Base-by-base conservation (phyloP, 2,888 invertebrate genomes). In the Coelinius sp. region DNA sequence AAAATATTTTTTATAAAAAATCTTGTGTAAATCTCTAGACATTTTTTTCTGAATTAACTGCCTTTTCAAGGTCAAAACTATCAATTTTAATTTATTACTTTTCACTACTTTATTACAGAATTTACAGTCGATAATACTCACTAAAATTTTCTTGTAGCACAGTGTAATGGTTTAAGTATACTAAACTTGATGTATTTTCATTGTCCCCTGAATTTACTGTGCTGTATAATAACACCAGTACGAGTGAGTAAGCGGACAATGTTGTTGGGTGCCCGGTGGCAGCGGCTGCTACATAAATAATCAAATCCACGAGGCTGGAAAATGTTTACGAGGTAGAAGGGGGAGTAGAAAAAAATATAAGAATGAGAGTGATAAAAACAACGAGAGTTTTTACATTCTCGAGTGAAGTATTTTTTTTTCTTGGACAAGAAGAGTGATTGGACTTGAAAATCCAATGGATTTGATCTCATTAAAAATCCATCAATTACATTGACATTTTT, bases 251-350 rank as follows among this genome's bases (percentile, higher is more conserved):
- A 44, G 63, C 68, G 63, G 72, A 59, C 56, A 31, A 31, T 31
- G 31, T 31, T 31, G 31, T 31, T 31, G 31, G 31, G 31, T 49
- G n/a, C 65, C 46, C 59, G 59, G 68, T 46, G 41, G 17, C 72
- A 17, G 38, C n/a, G 35, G 25, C 46, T 73, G 68, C 67, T 76
- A 73, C 74, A 75, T 76, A 63, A 76, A 75, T 76, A 76, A 75
- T 62, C 63, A 72, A 75, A 76, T 75, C 68, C 73, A 71, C 66
- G 44, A 17, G 25, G 27, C 24, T 46, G 46, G 14, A 27, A 65
- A 46, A 38, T 62, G 64, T 64, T 20, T 64, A 44, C 14, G 44
- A 44, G 24, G 14, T 22, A 35, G 1, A 22, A 5, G 35, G 22
- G 25, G 44, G 3, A 38, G 38, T n/a, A n/a, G n/a, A n/a, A n/a